Evolutionary conservation across 1,140 invertebrate genomes (phyloP).

Genomic region (Helicoverpa zea): DNA sequence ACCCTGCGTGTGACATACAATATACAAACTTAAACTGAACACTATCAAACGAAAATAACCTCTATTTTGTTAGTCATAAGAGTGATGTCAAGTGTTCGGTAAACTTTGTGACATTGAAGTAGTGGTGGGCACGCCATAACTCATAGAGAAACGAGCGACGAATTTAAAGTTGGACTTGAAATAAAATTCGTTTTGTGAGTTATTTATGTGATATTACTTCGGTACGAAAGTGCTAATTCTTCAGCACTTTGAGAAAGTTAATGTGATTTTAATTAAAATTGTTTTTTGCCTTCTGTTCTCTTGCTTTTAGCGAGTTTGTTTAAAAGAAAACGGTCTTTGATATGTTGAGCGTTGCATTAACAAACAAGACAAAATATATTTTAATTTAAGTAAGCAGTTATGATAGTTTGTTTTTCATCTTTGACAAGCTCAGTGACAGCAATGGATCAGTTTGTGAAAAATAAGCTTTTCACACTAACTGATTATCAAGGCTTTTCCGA

Average conservation of each 20-base stretch:
- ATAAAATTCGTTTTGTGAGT: slow-evolving; percentile 35
- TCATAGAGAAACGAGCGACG: slow-evolving; percentile 35
- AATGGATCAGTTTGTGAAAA: too few species aligned
- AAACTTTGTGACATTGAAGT: slow-evolving; percentile 19
- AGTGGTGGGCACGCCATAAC: slow-evolving; percentile 24
- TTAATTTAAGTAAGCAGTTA: too few species aligned
- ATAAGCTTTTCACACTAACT: too few species aligned
- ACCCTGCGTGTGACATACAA: slow-evolving; percentile 28
- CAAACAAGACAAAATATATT: too few species aligned
- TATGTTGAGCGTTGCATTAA: too few species aligned
- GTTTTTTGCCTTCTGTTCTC: not conserved
- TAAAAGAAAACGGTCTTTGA: too few species aligned
- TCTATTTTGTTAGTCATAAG: not conserved
- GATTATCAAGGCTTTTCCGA: too few species aligned
- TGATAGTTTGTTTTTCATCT: too few species aligned
- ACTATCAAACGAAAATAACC: not conserved
- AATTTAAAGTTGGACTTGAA: slow-evolving; percentile 41
- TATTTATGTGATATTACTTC: slow-evolving; percentile 22
- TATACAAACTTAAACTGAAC: not conserved
- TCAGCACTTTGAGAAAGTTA: not conserved
- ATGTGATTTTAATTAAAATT: slow-evolving; percentile 23
- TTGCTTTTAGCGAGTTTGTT: too few species aligned
- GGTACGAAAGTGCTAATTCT: slow-evolving; percentile 21
- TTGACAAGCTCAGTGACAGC: too few species aligned
- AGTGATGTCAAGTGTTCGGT: slow-evolving; percentile 23